Evolutionary conservation across 2,113 vertebrate species (phyloP).

Genomic region (Chauna torquata): DNA sequence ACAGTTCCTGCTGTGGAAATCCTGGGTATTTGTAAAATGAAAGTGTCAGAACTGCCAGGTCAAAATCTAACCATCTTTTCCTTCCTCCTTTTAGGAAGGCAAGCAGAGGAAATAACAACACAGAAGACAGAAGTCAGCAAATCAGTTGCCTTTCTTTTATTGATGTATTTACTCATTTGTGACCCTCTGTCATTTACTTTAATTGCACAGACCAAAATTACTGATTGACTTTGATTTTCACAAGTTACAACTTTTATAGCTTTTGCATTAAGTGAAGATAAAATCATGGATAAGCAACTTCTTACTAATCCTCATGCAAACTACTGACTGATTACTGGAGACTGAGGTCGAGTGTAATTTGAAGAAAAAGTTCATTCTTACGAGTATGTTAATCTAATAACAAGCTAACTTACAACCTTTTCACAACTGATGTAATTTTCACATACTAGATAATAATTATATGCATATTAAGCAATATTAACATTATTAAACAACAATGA

Average conservation of each 20-base stretch:
- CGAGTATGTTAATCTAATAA: background rate
- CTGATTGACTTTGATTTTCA: background rate
- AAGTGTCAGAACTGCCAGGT: background rate
- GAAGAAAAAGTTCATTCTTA: background rate
- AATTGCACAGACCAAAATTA: conserved; percentile 3
- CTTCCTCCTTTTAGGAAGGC: background rate
- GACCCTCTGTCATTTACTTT: background rate
- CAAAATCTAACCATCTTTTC: background rate
- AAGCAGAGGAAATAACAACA: background rate
- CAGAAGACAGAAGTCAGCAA: background rate
- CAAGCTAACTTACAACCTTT: conserved; percentile 22
- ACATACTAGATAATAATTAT: conserved; percentile 35
- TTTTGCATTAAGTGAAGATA: background rate
- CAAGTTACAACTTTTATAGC: background rate
- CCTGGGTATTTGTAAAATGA: background rate
- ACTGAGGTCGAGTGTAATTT: background rate
- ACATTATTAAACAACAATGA: conserved; percentile 41
- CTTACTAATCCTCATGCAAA: conserved; percentile 46
- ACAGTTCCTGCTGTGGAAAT: background rate
- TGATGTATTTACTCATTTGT: background rate
- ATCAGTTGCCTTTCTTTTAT: conserved; percentile 53
- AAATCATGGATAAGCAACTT: background rate
- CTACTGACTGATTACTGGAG: conserved; percentile 7
- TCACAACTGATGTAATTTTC: conserved; percentile 15
- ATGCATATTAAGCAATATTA: conserved; percentile 49